Conservation (phyloP, 2,888 invertebrate species). For the Apamea sordens region DNA sequence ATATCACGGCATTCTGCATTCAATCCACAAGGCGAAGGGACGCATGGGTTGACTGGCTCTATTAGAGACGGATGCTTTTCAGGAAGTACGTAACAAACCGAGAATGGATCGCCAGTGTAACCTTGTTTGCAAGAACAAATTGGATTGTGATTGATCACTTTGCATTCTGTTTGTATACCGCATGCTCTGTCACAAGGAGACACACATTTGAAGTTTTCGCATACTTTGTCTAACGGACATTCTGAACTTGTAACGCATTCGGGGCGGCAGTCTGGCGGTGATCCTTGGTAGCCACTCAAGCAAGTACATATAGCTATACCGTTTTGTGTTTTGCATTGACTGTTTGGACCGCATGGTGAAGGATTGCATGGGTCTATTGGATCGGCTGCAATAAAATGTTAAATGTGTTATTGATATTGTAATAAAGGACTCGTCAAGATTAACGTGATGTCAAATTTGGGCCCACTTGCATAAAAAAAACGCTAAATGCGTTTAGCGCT, state of each 20-base stretch:
- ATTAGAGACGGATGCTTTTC: slow-evolving; percentile 75
- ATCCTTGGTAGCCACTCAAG: slow-evolving; percentile 91
- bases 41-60: slow-evolving; percentile 90
- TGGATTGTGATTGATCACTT: slow-evolving; percentile 93
- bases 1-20: slow-evolving; percentile 91
- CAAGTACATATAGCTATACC: slow-evolving; percentile 93
- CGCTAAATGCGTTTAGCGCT: neutral
- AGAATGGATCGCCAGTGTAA: slow-evolving; percentile 92
- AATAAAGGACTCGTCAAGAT: neutral
- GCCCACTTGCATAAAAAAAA: neutral
- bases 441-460: neutral
- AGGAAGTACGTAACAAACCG: slow-evolving; percentile 83
- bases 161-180: slow-evolving; percentile 92
- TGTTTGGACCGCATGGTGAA: slow-evolving; percentile 95
- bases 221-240: slow-evolving; percentile 92
- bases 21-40: slow-evolving; percentile 94
- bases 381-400: slow-evolving; percentile 77
- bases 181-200: slow-evolving; percentile 93
- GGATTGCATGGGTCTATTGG: slow-evolving; percentile 90
- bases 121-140: slow-evolving; percentile 92
- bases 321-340: slow-evolving; percentile 90
- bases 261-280: slow-evolving; percentile 93
- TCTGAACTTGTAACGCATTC: slow-evolving; percentile 93
- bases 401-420: slow-evolving; percentile 6
- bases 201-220: slow-evolving; percentile 92